These are phyloP conservation scores for Metacarcinus magister DNA, from an alignment of 2,888 invertebrate genomes.

Conservation along the genomic window DNA sequence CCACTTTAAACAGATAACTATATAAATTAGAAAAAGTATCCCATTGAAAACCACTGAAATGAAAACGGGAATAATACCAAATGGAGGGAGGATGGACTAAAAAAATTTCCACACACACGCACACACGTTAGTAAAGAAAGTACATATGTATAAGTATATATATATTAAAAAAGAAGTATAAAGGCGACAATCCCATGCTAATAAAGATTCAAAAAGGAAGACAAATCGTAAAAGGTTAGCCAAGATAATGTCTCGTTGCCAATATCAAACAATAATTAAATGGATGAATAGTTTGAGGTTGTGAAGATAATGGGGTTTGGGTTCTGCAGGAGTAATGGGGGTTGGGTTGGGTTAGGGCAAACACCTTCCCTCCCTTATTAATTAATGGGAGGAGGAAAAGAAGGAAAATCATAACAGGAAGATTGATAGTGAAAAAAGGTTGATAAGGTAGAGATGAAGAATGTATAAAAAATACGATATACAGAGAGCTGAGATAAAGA, in stretches of 20 bases:
- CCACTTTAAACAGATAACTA: not conserved
- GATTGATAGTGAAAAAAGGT: not conserved
- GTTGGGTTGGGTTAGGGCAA: not conserved
- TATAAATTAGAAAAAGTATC: not conserved
- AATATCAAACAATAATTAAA: not conserved
- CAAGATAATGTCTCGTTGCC: not conserved
- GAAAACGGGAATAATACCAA: not conserved
- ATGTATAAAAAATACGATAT: not conserved
- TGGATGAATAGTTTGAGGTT: not conserved
- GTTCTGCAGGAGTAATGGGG: not conserved
- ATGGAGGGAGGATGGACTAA: not conserved
- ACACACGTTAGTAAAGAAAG: not conserved
- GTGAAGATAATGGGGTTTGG: not conserved
- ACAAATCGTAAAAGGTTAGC: not conserved
- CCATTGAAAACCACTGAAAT: not conserved
- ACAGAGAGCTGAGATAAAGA: not conserved
- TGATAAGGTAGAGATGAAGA: not conserved
- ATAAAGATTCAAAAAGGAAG: not conserved
- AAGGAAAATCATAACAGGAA: not conserved
- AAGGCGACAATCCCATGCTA: not conserved
- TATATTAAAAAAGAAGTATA: not conserved
- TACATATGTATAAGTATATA: not conserved
- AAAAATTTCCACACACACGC: conserved; percentile 44
- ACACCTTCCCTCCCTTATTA: not conserved
- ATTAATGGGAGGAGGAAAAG: not conserved